Evolutionary conservation across 1,140 invertebrate species (phyloP), one percentile per base, ranked within the genome.

Genomic region (Camponotus vicinus): DNA sequence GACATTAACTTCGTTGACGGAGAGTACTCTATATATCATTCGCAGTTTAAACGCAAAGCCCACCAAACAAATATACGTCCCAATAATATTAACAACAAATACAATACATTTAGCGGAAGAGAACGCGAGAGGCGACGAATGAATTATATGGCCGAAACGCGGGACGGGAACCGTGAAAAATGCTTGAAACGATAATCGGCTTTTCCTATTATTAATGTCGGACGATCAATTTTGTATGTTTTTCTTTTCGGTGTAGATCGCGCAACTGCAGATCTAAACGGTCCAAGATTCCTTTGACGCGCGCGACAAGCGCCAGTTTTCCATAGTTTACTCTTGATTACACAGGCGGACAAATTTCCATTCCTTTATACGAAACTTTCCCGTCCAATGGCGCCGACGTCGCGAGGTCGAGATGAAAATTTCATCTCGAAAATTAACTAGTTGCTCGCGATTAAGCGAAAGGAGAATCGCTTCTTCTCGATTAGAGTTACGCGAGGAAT

Each of bases 81-180:
- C 79, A 75, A 83, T 83, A 75, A 83, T 75, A 83, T 83, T 83
- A 83, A 71, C 69, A 83, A 83, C 79, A 83, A 83, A 83, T 83
- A 83, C 69, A 61, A 83, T 75, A 73, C 55, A 70, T 80, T 18
- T 15, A 52, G 61, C 61, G 78, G 78, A 57, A 70, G 49, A 49
- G 69, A 37, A 45, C 42, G 52, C 55, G 67, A 79, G 67, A 79
- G 42, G 77, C 45, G 45, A 7, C 63, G 69, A 61, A 70, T 83
- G 79, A 83, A 83, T 83, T 83, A 83, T 83, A 63, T n/a, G 13
- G 69, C 18, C 79, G 21, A 75, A 83, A 55, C 61, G 49, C 40
- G 21, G 69, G 40, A 57, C 55, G 49, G 18, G 27, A 27, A n/a
- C 52, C 18, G 45, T 83, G 69, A 83, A 83, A 63, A 37, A 71